Base-by-base conservation (phyloP, 2,888 invertebrate species). In the Suillia variegata region DNA sequence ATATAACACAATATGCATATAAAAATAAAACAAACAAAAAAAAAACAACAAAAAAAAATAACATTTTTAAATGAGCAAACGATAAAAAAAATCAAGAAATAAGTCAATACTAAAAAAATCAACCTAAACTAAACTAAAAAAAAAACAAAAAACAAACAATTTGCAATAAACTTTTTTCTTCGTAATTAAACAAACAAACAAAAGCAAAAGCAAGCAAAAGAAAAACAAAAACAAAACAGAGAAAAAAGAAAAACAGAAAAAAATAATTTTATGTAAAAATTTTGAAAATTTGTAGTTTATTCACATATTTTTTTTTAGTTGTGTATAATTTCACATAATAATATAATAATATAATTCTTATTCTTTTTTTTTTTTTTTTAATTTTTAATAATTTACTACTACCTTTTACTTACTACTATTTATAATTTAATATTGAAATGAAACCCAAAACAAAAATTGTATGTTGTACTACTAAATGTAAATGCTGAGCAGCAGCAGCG, bases 1-100 rank as follows among this genome's bases (percentile, higher is more conserved):
- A 67, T 66, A 62, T 63, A 55, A 62, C 42, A 51, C 49, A 50
- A n/a, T n/a, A n/a, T n/a, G n/a, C 42, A 54, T 54, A 54, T 58
- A 58, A 18, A 20, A 51, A 17, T 24, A 20, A 42, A 34, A 45
- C 26, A 55, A 50, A n/a, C n/a, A 38, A n/a, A 38, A 38, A 38
- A 38, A 38, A 38, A 38, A 8, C 10, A 38, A n/a, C 3, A 38
- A 38, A 38, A 38, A 38, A 8, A n/a, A n/a, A n/a, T n/a, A n/a
- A n/a, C n/a, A n/a, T n/a, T n/a, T n/a, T n/a, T n/a, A n/a, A n/a
- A n/a, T n/a, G n/a, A n/a, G n/a, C n/a, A n/a, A n/a, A n/a, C n/a
- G n/a, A n/a, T n/a, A n/a, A n/a, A 38, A 38, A 38, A 4, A 38
- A n/a, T n/a, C 13, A 38, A 31, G 12, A 12, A 31, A n/a, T 26